phyloP scores from a whole-genome alignment of 2,888 invertebrate species.

The Agonopterix arenella region DNA sequence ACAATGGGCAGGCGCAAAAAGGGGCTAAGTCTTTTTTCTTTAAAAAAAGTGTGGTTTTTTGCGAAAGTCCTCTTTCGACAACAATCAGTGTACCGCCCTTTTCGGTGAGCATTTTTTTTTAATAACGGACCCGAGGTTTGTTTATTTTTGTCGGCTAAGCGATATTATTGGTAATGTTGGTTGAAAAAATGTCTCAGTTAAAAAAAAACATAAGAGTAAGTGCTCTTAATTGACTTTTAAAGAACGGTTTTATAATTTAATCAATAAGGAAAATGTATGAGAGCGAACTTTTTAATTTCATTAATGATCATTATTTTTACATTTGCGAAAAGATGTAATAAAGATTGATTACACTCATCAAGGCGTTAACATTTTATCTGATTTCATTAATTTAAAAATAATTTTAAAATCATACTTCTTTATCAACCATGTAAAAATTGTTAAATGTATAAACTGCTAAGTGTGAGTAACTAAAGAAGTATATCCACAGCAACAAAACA shows the following conservation, averaged over 20 bases:
- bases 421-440: too few relatives aligned
- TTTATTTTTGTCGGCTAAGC: conserved; percentile 55
- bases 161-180: conserved; percentile 46
- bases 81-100: conserved; percentile 64
- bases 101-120: conserved; percentile 43
- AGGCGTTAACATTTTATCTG: too few relatives aligned
- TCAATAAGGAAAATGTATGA: neutral
- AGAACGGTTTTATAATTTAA: neutral
- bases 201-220: too few relatives aligned
- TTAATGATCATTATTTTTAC: neutral
- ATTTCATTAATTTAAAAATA: too few relatives aligned
- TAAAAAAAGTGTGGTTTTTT: conserved; percentile 58
- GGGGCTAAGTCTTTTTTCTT: conserved; percentile 51
- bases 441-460: too few relatives aligned
- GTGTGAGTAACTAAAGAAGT: too few relatives aligned
- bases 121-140: conserved; percentile 65
- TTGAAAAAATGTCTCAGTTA: too few relatives aligned
- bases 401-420: too few relatives aligned
- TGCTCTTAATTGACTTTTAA: too few relatives aligned
- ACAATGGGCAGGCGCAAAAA: conserved; percentile 70
- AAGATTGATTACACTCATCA: too few relatives aligned
- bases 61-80: conserved; percentile 54
- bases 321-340: neutral
- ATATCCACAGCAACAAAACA: too few relatives aligned
- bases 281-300: neutral